phyloP scores from a whole-genome alignment of 1,140 invertebrate species.

The Coelopa frigida region DNA sequence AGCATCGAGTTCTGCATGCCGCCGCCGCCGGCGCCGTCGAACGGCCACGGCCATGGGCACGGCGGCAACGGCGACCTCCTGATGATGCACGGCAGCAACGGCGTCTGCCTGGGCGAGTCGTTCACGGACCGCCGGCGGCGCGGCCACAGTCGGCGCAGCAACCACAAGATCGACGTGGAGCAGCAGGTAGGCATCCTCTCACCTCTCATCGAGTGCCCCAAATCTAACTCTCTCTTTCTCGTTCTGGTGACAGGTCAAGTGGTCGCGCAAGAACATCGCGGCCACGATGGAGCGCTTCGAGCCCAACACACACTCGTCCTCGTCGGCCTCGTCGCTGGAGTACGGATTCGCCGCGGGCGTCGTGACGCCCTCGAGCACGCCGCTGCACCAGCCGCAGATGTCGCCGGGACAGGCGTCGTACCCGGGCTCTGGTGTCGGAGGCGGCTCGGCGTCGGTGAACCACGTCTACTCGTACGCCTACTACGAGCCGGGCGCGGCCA shows the following conservation, averaged over 20 bases:
- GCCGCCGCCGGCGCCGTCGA: slow-evolving; percentile 26
- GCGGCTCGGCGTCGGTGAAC: slow-evolving; percentile 26
- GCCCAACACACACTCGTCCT: slow-evolving; percentile 38
- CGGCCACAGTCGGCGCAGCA: slow-evolving; percentile 36
- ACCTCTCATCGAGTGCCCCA: not conserved
- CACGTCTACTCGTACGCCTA: slow-evolving; percentile 72
- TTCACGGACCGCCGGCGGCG: slow-evolving; percentile 36
- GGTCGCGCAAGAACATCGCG: slow-evolving; percentile 52
- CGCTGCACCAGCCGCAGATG: slow-evolving; percentile 20
- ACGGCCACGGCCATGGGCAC: slow-evolving; percentile 13
- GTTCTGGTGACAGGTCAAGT: slow-evolving; percentile 29
- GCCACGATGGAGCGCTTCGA: slow-evolving; percentile 56
- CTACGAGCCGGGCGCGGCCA: slow-evolving; percentile 57
- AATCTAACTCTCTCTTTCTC: not conserved
- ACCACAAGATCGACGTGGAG: slow-evolving; percentile 41
- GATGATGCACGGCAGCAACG: slow-evolving; percentile 19
- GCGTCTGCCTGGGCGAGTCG: slow-evolving; percentile 18
- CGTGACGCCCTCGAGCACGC: slow-evolving; percentile 32
- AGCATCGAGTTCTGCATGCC: slow-evolving; percentile 42
- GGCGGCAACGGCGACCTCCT: slow-evolving; percentile 21
- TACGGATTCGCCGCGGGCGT: slow-evolving; percentile 40
- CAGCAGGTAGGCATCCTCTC: slow-evolving; percentile 27
- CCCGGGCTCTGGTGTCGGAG: slow-evolving; percentile 3
- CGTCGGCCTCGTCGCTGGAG: slow-evolving; percentile 35
- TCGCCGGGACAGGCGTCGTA: slow-evolving; percentile 4